Conservation (phyloP, 2,888 invertebrate species). For the Rugalucina vietnamica region DNA sequence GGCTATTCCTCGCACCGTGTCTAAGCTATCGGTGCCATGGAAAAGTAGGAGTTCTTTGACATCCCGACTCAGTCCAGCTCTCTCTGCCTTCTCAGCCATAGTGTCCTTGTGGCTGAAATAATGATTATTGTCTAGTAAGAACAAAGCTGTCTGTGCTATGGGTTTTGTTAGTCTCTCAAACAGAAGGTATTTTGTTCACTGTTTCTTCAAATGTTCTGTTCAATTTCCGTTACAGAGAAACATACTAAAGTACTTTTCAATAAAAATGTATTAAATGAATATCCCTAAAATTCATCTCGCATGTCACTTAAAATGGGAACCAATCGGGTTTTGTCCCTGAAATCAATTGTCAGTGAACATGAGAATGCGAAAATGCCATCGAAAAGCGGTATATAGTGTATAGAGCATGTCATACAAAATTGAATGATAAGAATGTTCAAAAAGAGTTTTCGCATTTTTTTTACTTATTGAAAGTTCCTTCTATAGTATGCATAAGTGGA, state of each 20-base stretch:
- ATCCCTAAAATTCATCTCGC: not conserved
- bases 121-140: not conserved
- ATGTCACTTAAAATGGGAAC: not conserved
- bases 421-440: too few relatives aligned
- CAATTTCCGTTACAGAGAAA: not conserved
- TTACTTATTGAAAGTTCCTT: too few relatives aligned
- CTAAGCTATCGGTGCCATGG: conserved; percentile 69
- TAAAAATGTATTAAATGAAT: not conserved
- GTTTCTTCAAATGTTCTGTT: not conserved
- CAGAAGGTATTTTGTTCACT: too few relatives aligned
- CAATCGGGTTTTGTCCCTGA: too few relatives aligned
- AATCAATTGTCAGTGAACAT: too few relatives aligned
- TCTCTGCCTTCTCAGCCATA: conserved; percentile 40
- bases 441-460: too few relatives aligned
- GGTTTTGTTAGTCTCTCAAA: too few relatives aligned
- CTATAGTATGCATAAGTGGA: too few relatives aligned
- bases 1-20: conserved; percentile 69
- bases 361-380: too few relatives aligned
- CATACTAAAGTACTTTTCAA: not conserved
- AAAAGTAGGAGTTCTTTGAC: conserved; percentile 65
- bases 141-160: too few relatives aligned
- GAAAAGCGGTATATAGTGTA: too few relatives aligned
- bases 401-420: too few relatives aligned
- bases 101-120: conserved; percentile 45
- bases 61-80: conserved; percentile 15